Conservation (phyloP, 2,797 vertebrate species). For the Chelon auratus region DNA sequence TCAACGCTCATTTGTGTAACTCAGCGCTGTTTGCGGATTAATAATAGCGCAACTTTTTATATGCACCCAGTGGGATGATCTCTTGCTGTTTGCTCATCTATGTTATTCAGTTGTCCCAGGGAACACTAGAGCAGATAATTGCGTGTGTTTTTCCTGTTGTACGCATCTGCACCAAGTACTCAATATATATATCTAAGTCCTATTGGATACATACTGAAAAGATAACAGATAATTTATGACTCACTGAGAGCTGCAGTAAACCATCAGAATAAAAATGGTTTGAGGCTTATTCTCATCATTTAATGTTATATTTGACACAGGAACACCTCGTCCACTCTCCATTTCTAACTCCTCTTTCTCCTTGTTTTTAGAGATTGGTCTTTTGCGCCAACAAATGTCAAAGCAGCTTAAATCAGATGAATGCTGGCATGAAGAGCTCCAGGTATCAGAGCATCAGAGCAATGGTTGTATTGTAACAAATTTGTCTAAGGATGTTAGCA, state of each 20-base stretch:
- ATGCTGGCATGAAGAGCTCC: constrained; percentile 18
- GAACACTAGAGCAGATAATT: constrained; percentile 8
- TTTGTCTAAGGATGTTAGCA: constrained; percentile 11
- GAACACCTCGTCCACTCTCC: constrained; percentile 24
- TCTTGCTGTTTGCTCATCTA: constrained; percentile 11
- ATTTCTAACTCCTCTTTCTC: constrained; percentile 58
- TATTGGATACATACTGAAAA: background rate
- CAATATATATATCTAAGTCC: no score
- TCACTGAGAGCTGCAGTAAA: background rate
- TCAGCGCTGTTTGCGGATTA: constrained; percentile 41
- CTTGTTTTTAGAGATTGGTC: constrained; percentile 35
- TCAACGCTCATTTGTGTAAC: constrained; percentile 41
- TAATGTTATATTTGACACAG: constrained; percentile 41
- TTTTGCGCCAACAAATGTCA: constrained; percentile 35
- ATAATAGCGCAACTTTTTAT: constrained; percentile 32
- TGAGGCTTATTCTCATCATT: constrained; percentile 54
- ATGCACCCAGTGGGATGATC: constrained; percentile 24
- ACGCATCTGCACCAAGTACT: constrained; percentile 7
- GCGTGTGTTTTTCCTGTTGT: constrained; percentile 7
- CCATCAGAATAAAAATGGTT: background rate
- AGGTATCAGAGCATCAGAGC: constrained; percentile 26
- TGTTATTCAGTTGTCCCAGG: background rate
- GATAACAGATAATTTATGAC: no score
- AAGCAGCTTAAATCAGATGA: constrained; percentile 29
- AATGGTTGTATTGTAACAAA: background rate